Base-by-base conservation (phyloP, 2,113 vertebrate species). In the Rhinichthys klamathensis region DNA sequence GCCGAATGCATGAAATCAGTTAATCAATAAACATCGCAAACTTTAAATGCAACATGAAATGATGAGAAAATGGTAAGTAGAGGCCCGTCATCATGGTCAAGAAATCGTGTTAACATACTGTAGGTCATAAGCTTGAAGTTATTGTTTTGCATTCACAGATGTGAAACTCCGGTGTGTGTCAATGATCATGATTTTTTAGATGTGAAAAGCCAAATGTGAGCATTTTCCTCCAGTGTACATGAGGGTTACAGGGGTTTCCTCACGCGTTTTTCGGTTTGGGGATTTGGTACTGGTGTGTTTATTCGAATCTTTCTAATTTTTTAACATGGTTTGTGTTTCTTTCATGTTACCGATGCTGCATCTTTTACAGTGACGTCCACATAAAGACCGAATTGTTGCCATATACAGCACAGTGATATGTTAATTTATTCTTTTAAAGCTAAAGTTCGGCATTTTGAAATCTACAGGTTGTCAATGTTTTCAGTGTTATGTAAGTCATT, bases 1-100 rank as follows among this genome's bases (percentile, higher is more conserved):
- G 87, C 91, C 95, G 87, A 96, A 91, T 94, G 95, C 95, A 94
- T 97, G 96, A 98, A 94, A 92, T 76, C 69, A 78, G 91, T 90
- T 88, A 74, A 58, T 44, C 73, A 56, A 74, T 78, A 73, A 87
- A 84, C 49, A 56, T 25, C 25, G 23, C 70, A 16, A 65, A 83
- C 72, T 46, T 85, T 44, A 54, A 77, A 89, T 86, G 82, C 80
- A 87, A 87, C 83, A 88, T 41, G 69, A 89, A 61, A 74, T 30
- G 49, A 87, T 61, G 25, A 85, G 91, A 93, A 54, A 44, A 60
- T 58, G 80, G 83, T 87, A 72, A 85, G 75, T 87, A 80, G 77
- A 85, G 80, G 76, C 21, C 81, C 75, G 70, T 82, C 61, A 61
- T 72, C 61, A 83, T 72, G 81, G 85, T 63, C 49, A 23, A 69